These are phyloP conservation scores for Thymelicus lineola DNA, from an alignment of 2,888 invertebrate species.

Conservation along the genomic window DNA sequence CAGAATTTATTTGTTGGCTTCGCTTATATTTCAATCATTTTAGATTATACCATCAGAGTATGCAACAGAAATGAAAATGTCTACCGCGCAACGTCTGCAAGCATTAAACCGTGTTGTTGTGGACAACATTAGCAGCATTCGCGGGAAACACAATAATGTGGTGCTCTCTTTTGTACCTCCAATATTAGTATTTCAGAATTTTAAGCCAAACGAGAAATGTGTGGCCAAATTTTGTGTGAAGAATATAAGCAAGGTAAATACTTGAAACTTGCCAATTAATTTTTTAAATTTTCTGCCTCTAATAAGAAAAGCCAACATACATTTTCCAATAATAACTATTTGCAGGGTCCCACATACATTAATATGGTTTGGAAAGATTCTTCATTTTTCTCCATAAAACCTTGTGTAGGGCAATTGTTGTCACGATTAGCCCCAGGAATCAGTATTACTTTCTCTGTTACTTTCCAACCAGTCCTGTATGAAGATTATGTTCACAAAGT, in stretches of 20 bases:
- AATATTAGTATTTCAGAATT: slow-evolving; percentile 86
- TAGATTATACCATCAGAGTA: slow-evolving; percentile 76
- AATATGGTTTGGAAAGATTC: slow-evolving; percentile 78
- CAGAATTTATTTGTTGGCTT: slow-evolving; percentile 78
- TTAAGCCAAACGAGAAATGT: slow-evolving; percentile 77
- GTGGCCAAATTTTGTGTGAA: slow-evolving; percentile 80
- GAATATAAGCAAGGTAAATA: slow-evolving; percentile 83
- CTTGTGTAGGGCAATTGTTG: slow-evolving; percentile 66
- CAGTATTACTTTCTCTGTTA: slow-evolving; percentile 84
- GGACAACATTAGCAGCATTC: slow-evolving; percentile 60
- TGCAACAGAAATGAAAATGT: slow-evolving; percentile 69
- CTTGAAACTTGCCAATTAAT: too few species aligned
- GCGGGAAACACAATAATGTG: slow-evolving; percentile 52
- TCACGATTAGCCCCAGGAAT: slow-evolving; percentile 89
- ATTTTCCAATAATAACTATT: slow-evolving; percentile 27
- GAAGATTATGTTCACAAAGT: slow-evolving; percentile 84
- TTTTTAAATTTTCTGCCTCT: too few species aligned
- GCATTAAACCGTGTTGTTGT: slow-evolving; percentile 61
- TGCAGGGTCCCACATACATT: slow-evolving; percentile 80
- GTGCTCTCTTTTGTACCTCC: slow-evolving; percentile 76
- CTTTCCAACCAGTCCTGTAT: slow-evolving; percentile 85
- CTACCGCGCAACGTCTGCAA: slow-evolving; percentile 63
- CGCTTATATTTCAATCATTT: slow-evolving; percentile 23
- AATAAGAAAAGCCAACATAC: too few species aligned
- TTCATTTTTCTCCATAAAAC: slow-evolving; percentile 80